Evolutionary conservation across 2,888 invertebrate genomes (phyloP).

Genomic region (Sesamia inferens): DNA sequence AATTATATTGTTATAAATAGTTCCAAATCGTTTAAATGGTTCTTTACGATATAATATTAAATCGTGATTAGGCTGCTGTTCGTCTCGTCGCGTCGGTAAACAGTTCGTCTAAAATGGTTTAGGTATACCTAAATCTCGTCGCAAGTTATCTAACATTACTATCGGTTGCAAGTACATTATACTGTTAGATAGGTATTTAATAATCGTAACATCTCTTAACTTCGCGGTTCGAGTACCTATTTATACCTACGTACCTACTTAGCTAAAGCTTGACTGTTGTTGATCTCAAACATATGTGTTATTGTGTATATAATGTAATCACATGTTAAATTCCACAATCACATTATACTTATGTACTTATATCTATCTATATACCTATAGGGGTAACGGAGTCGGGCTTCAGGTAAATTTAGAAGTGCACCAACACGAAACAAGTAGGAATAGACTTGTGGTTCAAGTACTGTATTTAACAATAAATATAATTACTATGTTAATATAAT

Average conservation of each 20-base stretch:
- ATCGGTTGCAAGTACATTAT: constrained; percentile 53
- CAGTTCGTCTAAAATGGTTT: constrained; percentile 53
- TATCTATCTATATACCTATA: constrained; percentile 79
- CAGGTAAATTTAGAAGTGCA: constrained; percentile 85
- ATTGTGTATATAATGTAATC: constrained; percentile 89
- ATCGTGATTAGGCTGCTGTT: constrained; percentile 65
- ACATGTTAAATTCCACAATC: constrained; percentile 88
- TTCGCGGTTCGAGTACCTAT: constrained; percentile 69
- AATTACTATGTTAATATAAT: constrained; percentile 74
- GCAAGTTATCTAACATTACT: constrained; percentile 40
- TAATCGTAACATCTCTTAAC: constrained; percentile 62
- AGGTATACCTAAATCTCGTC: constrained; percentile 38
- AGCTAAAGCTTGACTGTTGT: constrained; percentile 88
- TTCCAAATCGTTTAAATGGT: constrained; percentile 64
- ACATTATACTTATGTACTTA: constrained; percentile 74
- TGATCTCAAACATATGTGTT: constrained; percentile 87
- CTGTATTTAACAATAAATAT: constrained; percentile 83
- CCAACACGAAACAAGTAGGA: constrained; percentile 86
- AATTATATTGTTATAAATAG: constrained; percentile 66
- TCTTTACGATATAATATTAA: constrained; percentile 59
- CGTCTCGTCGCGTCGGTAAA: constrained; percentile 51
- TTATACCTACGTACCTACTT: constrained; percentile 77
- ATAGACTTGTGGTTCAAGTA: constrained; percentile 85
- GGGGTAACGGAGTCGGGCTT: constrained; percentile 81
- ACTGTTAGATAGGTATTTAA: constrained; percentile 57